These are phyloP conservation scores for Edolisoma coerulescens DNA, from an alignment of 2,113 vertebrate species.

Conservation along the genomic window DNA sequence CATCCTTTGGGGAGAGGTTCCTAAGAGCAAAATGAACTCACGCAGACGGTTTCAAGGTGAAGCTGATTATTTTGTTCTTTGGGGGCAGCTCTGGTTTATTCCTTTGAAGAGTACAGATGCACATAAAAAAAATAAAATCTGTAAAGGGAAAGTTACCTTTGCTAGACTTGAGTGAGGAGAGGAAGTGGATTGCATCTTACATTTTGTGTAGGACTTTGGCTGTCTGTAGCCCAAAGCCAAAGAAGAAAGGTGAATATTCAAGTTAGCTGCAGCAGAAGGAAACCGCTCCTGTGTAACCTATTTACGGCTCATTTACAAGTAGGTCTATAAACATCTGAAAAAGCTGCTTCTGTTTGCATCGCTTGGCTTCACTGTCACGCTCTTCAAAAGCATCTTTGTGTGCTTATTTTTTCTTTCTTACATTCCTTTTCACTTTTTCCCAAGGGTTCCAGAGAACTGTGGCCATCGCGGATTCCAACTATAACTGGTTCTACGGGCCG, in stretches of 20 bases:
- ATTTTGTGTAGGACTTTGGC: neutral
- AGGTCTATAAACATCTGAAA: neutral
- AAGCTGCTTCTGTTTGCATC: neutral
- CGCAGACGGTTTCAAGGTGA: neutral
- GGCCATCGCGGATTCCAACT: constrained; percentile 97
- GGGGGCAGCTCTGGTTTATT: neutral
- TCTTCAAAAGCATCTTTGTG: neutral
- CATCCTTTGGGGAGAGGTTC: neutral
- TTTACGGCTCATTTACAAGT: neutral
- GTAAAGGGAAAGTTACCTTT: neutral
- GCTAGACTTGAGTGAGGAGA: neutral
- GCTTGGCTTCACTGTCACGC: neutral
- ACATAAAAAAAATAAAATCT: neutral
- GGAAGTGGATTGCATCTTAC: neutral
- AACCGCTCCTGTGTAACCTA: neutral
- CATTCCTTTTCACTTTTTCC: constrained; percentile 24
- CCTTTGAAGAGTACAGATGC: neutral
- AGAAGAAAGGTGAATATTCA: constrained; percentile 7
- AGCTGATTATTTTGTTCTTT: neutral
- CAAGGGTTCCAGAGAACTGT: constrained; percentile 95
- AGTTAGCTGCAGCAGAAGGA: neutral
- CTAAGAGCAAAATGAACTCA: neutral
- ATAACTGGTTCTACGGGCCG: constrained; percentile 99
- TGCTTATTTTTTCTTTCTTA: constrained; percentile 5
- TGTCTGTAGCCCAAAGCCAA: neutral